Base-by-base conservation (phyloP, 2,113 vertebrate genomes). In the Nansenia antarctica region DNA sequence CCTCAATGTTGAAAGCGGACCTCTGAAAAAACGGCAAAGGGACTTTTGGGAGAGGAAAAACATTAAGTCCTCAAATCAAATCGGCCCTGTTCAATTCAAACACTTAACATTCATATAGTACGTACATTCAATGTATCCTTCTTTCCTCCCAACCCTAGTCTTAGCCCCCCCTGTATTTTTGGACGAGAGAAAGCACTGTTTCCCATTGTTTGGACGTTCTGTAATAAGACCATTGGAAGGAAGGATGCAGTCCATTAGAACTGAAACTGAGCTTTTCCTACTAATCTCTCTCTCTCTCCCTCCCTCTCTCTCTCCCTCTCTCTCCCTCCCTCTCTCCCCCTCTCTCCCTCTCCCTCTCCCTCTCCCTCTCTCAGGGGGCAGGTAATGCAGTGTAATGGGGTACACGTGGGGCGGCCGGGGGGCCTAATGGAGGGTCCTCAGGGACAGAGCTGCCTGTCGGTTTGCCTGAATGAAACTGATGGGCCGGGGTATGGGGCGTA, bases 401-500 rank as follows among this genome's bases (percentile, higher is more conserved):
- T 81, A 90, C 90, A 91, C 60, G 87, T 86, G 83, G 81, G 60
- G 42, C 62, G 62, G 65, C 66, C 31, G 35, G 72, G n/a, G 70
- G 76, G 72, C 76, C 82, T 88, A 90, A 91, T 89, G 82, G 78
- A 88, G 69, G 86, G 83, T 87, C 79, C 72, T 59, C 57, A 64
- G 67, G 61, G 79, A 69, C 57, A 78, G 73, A 72, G 86, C 71
- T 53, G 82, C 69, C 86, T 90, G 88, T 88, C 88, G 78, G 63
- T 81, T 80, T 34, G 74, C 86, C 76, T 88, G 89, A 91, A 90
- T 89, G 85, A 84, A 93, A 92, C 78, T 90, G 89, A 92, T 91
- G 89, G 88, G 68, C 80, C 80, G 73, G 80, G 85, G 80, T 75
- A 80, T 75, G 79, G 34, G 70, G 65, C 78, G 72, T 65, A 69